Percentiles rank a stretch among this genome's conserved stretches.
Evolutionary conservation across 1,140 invertebrate species (phyloP).

Genomic region (Stegodyphus dumicola): DNA sequence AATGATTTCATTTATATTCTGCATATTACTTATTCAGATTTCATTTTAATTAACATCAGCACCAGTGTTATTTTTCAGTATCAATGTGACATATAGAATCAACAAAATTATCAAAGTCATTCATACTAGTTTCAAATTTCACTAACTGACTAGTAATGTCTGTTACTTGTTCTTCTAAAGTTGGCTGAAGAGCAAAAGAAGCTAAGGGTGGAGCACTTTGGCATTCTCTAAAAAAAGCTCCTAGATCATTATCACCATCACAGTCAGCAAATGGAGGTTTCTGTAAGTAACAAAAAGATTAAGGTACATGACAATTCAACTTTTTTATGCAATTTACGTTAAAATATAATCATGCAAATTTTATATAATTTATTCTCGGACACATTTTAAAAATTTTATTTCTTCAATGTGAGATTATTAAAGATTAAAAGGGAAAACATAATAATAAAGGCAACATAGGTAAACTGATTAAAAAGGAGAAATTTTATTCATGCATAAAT

Average conservation of each 20-base stretch:
- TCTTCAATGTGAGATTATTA: too few species aligned
- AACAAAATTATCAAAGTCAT: slow-evolving; percentile 76
- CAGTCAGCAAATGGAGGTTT: slow-evolving; percentile 73
- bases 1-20: too few species aligned
- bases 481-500: too few species aligned
- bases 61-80: background rate
- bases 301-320: too few species aligned
- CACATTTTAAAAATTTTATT: too few species aligned
- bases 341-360: too few species aligned
- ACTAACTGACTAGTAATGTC: slow-evolving; percentile 79
- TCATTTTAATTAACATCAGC: background rate
- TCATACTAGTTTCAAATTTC: slow-evolving; percentile 79
- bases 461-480: too few species aligned
- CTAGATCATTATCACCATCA: slow-evolving; percentile 75
- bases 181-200: slow-evolving; percentile 74
- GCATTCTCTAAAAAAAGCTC: slow-evolving; percentile 82
- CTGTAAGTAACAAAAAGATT: slow-evolving; percentile 64
- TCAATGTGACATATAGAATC: slow-evolving; percentile 39
- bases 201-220: slow-evolving; percentile 79
- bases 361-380: too few species aligned
- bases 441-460: too few species aligned
- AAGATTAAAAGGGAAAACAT: too few species aligned
- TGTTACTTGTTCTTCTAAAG: slow-evolving; percentile 75
- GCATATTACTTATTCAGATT: too few species aligned
- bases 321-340: too few species aligned